Evolutionary conservation across 2,888 invertebrate species (phyloP).

Genomic region (Hirudinaria manillensis): DNA sequence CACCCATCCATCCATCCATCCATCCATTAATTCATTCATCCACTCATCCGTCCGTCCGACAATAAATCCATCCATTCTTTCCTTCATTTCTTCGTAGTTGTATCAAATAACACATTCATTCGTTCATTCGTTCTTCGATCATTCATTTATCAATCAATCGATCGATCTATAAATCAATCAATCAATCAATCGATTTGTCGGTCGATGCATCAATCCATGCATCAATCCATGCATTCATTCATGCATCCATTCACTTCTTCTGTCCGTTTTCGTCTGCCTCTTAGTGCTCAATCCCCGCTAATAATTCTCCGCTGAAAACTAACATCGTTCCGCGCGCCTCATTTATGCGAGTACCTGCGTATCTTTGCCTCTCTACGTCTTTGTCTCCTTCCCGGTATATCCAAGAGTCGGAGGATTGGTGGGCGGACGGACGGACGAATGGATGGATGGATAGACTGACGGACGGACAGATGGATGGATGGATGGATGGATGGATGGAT

Average conservation of each 20-base stretch:
- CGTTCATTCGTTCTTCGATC: background rate
- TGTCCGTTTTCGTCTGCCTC: background rate
- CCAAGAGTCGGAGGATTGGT: too few relatives aligned
- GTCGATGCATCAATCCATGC: too few relatives aligned
- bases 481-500: background rate
- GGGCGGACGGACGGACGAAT: too few relatives aligned
- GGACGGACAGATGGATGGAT: background rate
- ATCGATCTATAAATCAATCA: too few relatives aligned
- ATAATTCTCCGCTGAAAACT: constrained; percentile 24
- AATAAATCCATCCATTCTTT: background rate
- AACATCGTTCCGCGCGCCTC: constrained; percentile 17
- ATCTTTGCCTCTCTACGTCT: background rate
- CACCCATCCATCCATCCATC: too few relatives aligned
- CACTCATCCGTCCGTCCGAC: background rate
- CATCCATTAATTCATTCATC: too few relatives aligned
- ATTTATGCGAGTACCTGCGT: constrained; percentile 7
- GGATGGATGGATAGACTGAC: background rate
- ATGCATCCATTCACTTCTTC: background rate
- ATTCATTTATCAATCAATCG: background rate
- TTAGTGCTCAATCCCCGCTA: constrained; percentile 19
- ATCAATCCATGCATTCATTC: too few relatives aligned
- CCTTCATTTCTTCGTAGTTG: background rate
- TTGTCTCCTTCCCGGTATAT: background rate
- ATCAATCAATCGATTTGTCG: too few relatives aligned
- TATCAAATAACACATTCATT: background rate